Evolutionary conservation across 2,113 vertebrate species (phyloP).

Genomic region (Capreolus pygargus): DNA sequence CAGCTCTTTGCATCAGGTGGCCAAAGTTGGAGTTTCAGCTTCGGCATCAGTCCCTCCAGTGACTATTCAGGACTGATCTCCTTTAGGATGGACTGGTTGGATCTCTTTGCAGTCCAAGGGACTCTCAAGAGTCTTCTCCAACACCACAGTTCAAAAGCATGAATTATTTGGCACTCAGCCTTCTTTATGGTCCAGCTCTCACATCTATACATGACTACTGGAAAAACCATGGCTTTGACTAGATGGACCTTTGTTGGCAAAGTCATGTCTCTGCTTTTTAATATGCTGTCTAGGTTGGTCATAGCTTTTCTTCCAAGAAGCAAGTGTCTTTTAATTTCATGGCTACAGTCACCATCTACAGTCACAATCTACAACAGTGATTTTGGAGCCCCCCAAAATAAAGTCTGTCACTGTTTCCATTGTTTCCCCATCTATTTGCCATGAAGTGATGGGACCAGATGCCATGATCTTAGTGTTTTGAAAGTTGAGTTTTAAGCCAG

Average conservation of each 20-base stretch:
- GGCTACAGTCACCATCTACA: background rate
- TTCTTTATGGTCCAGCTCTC: background rate
- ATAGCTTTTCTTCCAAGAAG: background rate
- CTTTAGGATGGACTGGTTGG: background rate
- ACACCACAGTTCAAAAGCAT: background rate
- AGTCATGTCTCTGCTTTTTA: background rate
- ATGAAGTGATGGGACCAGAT: background rate
- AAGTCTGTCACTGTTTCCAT: background rate
- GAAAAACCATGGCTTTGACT: background rate
- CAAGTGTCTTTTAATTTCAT: background rate
- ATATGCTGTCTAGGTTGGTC: background rate
- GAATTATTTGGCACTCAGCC: background rate
- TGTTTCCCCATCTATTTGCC: background rate
- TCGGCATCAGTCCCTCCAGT: background rate
- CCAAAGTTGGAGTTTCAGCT: background rate
- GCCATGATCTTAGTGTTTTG: background rate
- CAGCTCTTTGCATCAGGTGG: background rate
- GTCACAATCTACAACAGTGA: background rate
- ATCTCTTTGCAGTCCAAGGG: background rate
- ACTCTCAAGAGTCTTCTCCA: background rate
- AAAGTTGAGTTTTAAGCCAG: background rate
- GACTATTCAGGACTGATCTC: background rate
- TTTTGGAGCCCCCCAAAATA: background rate
- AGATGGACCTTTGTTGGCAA: background rate
- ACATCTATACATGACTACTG: background rate